Base-by-base conservation (phyloP, 2,797 vertebrate genomes). In the Argya squamiceps region DNA sequence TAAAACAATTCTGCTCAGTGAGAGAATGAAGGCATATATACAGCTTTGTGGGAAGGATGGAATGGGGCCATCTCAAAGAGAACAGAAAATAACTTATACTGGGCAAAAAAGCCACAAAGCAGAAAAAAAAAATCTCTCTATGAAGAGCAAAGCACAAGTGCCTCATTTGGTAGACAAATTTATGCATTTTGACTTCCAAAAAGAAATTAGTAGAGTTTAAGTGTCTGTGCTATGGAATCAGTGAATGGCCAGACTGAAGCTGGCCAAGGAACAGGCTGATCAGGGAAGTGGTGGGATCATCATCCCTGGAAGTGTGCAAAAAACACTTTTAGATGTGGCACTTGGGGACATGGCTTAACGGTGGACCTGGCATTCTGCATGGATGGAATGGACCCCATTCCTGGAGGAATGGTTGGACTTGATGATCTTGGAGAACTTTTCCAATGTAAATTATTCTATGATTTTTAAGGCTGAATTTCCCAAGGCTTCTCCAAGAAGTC, bases 271-370 rank as follows among this genome's bases (percentile, higher is more conserved):
- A 29, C 9, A 75, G 15, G 6, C 23, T 49, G 49, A 53, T 39
- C 34, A 62, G 27, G 41, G 32, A 49, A 36, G 22, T 62, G 69
- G 3, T 68, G 41, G 22, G 14, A 49, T 36, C 10, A 8, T 53
- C 17, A 17, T 43, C 19, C 2, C 11, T 55, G 5, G 32, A 55
- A 43, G 7, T 23, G 12, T 49, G 55, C 10, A 41, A 13, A 67
- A 81, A 47, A 8, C 2, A 1, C 9, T 27, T 0, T 27, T 0
- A 20, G 1, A 12, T 36, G 22, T 75, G 70, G 15, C 26, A 23
- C 26, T 2, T 62, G 47, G 36, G 22, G 27, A 29, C 22, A 3
- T 3, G 6, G 10, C 3, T 68, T 27, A 10, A 34, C 37, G 41
- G 15, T 29, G 22, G 27, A 7, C 14, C 36, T 68, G 22, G 39